Evolutionary conservation across 2,113 vertebrate species (phyloP), one percentile per base, ranked within the genome.

Genomic region (Macrotis lagotis): DNA sequence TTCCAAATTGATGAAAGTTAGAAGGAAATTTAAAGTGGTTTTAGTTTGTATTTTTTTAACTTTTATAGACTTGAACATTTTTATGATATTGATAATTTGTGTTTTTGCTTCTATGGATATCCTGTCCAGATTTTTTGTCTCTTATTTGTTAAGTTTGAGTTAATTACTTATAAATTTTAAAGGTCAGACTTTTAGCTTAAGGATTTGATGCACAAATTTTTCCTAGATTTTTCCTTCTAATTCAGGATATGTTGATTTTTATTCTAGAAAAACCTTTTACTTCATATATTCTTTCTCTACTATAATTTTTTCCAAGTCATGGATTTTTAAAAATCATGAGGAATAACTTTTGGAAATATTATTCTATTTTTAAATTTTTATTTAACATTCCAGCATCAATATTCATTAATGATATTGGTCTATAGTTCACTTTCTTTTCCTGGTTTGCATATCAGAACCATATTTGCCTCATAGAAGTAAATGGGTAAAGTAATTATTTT

Each of bases 91-190:
- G 66, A 66, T 51, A 89, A 48, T 95, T 53, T 90, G 3, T 49
- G 90, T 92, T 96, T 96, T 92, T 96, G 95, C 55, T 96, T 51
- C 49, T 93, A 5, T 59, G 88, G 83, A 74, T 48, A 91, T 37
- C 51, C 91, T 51, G 0, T 90, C 47, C 74, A 50, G 55, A 59
- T 31, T 12, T 28, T 59, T 59, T 59, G 28, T 11, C 55, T 59
- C 26, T 59, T 59, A 31, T 31, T 31, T 11, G 11, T 59, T 59
- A 31, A 2, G 6, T 83, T 83, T 83, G n/a, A 83, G 37, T 44
- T 2, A 19, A 22, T n/a, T n/a, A 31, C 14, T 74, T 74, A 89
- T 94, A 93, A 51, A 52, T 14, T 89, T 96, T 92, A 92, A 37
- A 90, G 91, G 49, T 74, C 37, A 74, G 37, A 91, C 25, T 74